Percentiles rank a stretch among this genome's conserved stretches.
phyloP scores from a whole-genome alignment of 1,140 invertebrate genomes.

The roundworm (Caenorhabditis elegans) region WBcel235 BX284606.5:9612501-9613000 shows the following conservation, averaged over 20 bases:
- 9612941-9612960: constrained; percentile 40
- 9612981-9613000: background rate
- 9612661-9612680: background rate
- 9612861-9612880: constrained; percentile 35
- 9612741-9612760: constrained; percentile 27
- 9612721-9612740: constrained; percentile 38
- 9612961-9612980: constrained; percentile 33
- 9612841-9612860: background rate
- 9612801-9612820: background rate
- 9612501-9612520: background rate
- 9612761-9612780: constrained; percentile 1
- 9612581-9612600: background rate
- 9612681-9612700: constrained; percentile 41
- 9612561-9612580: constrained; percentile 4
- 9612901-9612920: constrained; percentile 45
- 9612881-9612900: constrained; percentile 45
- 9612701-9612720: constrained; percentile 43
- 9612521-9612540: constrained; percentile 36
- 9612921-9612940: background rate
- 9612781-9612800: background rate
- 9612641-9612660: constrained; percentile 25
- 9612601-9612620: background rate
- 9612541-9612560: constrained; percentile 36
- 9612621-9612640: background rate
- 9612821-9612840: too few relatives aligned